These are phyloP conservation scores for Sternotherus odoratus DNA, from an alignment of 2,797 vertebrate species.

Conservation along the genomic window DNA sequence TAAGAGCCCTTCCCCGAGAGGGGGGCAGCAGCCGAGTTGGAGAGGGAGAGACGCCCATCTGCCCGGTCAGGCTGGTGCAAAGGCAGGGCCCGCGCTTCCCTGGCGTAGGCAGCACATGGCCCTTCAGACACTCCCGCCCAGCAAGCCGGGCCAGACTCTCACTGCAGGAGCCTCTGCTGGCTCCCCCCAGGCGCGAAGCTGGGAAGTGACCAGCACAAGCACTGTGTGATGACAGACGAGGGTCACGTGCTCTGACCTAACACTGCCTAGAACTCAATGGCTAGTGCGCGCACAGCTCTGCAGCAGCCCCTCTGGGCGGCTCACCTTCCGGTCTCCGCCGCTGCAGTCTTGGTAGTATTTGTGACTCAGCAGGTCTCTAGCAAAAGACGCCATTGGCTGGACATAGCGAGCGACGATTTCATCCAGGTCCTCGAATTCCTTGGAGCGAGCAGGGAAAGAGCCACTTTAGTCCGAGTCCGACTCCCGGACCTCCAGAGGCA, in stretches of 20 bases:
- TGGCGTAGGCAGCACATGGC: neutral
- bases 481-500: too few relatives aligned
- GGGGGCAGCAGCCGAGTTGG: neutral
- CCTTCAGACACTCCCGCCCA: too few relatives aligned
- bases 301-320: neutral
- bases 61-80: neutral
- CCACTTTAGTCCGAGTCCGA: neutral
- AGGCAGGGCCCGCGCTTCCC: neutral
- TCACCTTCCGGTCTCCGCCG: conserved; percentile 93
- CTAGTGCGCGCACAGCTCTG: neutral
- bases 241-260: neutral
- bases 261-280: neutral
- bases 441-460: conserved; percentile 60
- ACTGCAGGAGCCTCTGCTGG: neutral
- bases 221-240: neutral
- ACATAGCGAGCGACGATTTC: conserved; percentile 98
- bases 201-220: neutral
- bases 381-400: conserved; percentile 98
- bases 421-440: conserved; percentile 99
- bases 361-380: conserved; percentile 94
- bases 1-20: neutral
- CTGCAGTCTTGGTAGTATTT: conserved; percentile 97
- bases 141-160: neutral
- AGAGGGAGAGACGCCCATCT: neutral
- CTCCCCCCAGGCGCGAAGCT: neutral